Evolutionary conservation across 2,888 invertebrate genomes (phyloP).

Genomic region (Drosophila nigricruria): DNA sequence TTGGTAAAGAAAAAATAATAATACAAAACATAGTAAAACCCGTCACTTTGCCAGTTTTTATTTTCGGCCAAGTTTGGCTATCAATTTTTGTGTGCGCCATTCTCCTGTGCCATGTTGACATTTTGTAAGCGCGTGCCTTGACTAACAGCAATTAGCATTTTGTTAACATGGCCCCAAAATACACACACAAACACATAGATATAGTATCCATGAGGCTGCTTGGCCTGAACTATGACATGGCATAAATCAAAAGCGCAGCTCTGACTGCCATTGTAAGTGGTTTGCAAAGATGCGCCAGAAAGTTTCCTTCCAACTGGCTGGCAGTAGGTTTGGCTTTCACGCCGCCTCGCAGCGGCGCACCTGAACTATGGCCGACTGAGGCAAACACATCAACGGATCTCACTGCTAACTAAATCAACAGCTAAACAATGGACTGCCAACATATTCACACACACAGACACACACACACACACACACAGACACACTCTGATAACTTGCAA

Average conservation of each 20-base stretch:
- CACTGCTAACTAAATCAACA: slow-evolving; percentile 70
- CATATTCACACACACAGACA: slow-evolving; percentile 35
- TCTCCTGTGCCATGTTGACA: slow-evolving; percentile 65
- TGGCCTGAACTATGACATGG: slow-evolving; percentile 70
- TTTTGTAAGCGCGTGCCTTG: slow-evolving; percentile 68
- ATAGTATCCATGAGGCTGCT: neutral
- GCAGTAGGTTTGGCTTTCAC: slow-evolving; percentile 78
- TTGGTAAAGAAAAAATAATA: neutral
- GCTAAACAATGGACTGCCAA: slow-evolving; percentile 62
- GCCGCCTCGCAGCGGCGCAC: slow-evolving; percentile 66
- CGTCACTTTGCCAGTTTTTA: slow-evolving; percentile 51
- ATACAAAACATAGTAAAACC: too few species aligned
- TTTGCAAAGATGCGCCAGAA: slow-evolving; percentile 57
- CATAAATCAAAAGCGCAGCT: slow-evolving; percentile 64
- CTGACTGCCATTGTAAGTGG: slow-evolving; percentile 53
- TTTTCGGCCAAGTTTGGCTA: slow-evolving; percentile 67
- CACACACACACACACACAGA: slow-evolving; percentile 9
- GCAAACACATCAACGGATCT: slow-evolving; percentile 48
- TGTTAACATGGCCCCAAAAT: slow-evolving; percentile 46
- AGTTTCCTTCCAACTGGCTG: slow-evolving; percentile 18
- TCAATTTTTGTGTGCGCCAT: slow-evolving; percentile 57
- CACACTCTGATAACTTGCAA: slow-evolving; percentile 4
- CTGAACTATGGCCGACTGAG: slow-evolving; percentile 59
- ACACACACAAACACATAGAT: slow-evolving; percentile 16
- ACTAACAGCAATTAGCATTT: slow-evolving; percentile 68